Conservation (phyloP, 2,113 vertebrate genomes). For the Pongo abelii region DNA sequence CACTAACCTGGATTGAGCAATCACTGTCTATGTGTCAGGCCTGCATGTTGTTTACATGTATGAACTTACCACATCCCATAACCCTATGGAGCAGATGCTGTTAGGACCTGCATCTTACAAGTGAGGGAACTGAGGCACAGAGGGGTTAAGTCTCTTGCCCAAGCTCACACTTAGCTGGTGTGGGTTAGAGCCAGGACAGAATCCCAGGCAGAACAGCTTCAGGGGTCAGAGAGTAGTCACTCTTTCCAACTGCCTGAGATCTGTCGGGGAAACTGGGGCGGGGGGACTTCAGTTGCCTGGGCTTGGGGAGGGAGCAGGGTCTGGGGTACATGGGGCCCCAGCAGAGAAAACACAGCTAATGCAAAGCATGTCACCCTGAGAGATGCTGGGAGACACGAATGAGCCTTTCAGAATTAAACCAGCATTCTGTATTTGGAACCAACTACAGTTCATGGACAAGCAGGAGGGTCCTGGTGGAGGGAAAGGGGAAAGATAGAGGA, state of each 20-base stretch:
- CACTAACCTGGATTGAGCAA: rapidly evolving
- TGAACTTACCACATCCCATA: no score
- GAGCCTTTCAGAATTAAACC: not conserved
- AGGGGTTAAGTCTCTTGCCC: not conserved
- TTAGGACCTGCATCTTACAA: not conserved
- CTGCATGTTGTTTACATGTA: not conserved
- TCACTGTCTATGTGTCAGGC: not conserved
- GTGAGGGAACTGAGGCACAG: not conserved
- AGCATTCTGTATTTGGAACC: not conserved
- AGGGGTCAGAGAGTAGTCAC: not conserved
- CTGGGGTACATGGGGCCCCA: not conserved
- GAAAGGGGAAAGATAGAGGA: not conserved
- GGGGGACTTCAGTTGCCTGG: not conserved
- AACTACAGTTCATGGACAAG: not conserved
- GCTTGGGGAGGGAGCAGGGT: not conserved
- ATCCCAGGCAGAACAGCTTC: not conserved
- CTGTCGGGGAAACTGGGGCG: not conserved
- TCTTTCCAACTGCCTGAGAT: not conserved
- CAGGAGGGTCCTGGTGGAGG: not conserved
- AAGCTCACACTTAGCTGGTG: not conserved
- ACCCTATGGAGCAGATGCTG: not conserved
- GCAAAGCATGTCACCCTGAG: not conserved
- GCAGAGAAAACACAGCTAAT: not conserved
- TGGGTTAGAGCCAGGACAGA: not conserved
- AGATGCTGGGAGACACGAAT: not conserved